Evolutionary conservation across 2,888 invertebrate genomes (phyloP), one percentile per base, ranked within the genome.

Genomic region (Bruchidius siliquastri): DNA sequence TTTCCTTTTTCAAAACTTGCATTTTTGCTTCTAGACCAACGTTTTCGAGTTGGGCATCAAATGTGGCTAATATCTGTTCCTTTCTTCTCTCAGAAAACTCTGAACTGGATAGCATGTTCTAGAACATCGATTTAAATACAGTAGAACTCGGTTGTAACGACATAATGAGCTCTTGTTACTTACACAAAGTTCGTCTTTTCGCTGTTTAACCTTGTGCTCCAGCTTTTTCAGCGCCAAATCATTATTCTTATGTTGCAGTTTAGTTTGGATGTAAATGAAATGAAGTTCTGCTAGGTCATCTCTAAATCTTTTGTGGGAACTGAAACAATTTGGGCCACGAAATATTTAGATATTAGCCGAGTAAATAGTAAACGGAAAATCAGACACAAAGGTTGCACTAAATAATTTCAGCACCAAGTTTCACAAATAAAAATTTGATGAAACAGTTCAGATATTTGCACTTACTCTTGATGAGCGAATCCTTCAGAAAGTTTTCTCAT

Each of bases 201-300:
- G 76, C 20, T 74, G 77, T 30, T 75, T 75, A 22, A 78, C 73
- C 20, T 75, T 76, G 10, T 71, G 74, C 13, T 72, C 66, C 30
- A 80, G 49, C 18, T 78, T 75, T 72, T 79, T 79, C 18, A 77
- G 67, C 32, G 75, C 26, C 20, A 71, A 70, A 74, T 76, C 76
- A 69, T 76, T 74, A 70, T 80, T 78, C 10, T 79, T 26, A 49
- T 76, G 77, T 69, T 78, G 76, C 13, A 81, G 68, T 32, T 81
- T 80, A 2, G 76, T 78, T 72, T 77, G 76, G 32, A 79, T 72
- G 72, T 81, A 80, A 21, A 79, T 71, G 49, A 78, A 77, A 67
- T 77, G 76, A 13, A 81, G 76, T 32, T 74, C 75, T 22, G 76
- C 72, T 20, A 79, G 71, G 72, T 80, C 80, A 30, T 76, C 74